Conservation (phyloP, 2,888 invertebrate genomes). For the Heliconius sara region DNA sequence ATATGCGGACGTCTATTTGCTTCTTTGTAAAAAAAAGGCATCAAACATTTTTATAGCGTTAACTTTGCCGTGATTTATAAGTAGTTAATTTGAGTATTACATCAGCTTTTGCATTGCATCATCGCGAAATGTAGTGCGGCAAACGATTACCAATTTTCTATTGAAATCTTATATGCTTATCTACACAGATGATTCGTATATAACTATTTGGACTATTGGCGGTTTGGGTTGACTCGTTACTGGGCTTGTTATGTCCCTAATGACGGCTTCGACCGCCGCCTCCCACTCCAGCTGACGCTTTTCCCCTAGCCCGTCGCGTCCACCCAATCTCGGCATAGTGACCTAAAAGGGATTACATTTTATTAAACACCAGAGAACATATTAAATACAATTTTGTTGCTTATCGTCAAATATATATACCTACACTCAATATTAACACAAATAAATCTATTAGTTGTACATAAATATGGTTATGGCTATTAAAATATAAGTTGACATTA, state of each 20-base stretch:
- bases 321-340: conserved; percentile 88
- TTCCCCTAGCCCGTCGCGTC: conserved; percentile 72
- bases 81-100: conserved; percentile 38
- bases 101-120: conserved; percentile 33
- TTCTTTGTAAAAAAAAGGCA: conserved; percentile 42
- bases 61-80: conserved; percentile 35
- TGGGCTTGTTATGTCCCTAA: conserved; percentile 88
- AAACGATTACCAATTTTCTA: conserved; percentile 20
- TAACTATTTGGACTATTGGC: conserved; percentile 91
- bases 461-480: not conserved
- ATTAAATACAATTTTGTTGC: not conserved
- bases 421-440: too few relatives aligned
- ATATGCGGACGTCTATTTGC: conserved; percentile 26
- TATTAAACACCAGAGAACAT: not conserved
- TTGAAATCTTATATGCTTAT: conserved; percentile 15
- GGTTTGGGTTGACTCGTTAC: conserved; percentile 80
- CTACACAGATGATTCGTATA: conserved; percentile 94
- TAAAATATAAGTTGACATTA: not conserved
- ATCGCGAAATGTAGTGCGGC: conserved; percentile 24
- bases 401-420: not conserved
- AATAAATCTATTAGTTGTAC: too few relatives aligned
- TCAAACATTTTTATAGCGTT: conserved; percentile 40
- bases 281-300: conserved; percentile 87
- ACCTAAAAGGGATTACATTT: conserved; percentile 79
- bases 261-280: conserved; percentile 90